Evolutionary conservation across 2,797 vertebrate genomes (phyloP), one percentile per base, ranked within the genome.

Genomic region (Rhinogobio ventralis): DNA sequence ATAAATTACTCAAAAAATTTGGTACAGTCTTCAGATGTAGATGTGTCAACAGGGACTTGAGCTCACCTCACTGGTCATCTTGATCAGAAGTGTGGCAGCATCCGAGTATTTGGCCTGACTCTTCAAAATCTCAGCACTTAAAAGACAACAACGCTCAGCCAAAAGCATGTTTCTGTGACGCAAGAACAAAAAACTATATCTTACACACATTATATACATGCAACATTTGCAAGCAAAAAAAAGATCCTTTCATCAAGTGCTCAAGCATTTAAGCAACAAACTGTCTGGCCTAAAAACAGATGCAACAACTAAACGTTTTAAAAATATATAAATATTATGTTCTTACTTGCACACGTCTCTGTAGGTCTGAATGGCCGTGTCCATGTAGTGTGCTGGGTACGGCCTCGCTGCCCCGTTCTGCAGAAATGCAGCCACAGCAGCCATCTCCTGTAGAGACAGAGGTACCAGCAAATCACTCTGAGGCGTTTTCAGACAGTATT

Each of bases 301-400:
- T 20, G 25, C 45, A 72, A 28, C 6, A 9, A 17, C n/a, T 49
- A 25, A 8, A n/a, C n/a, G n/a, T n/a, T n/a, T n/a, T n/a, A n/a
- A n/a, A n/a, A n/a, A n/a, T n/a, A n/a, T n/a, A n/a, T n/a, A n/a
- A n/a, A n/a, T n/a, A 42, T 42, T 42, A 53, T 30, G 14, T 11
- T 92, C 97, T 36, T 96, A 99, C 98, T 97, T 99, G 98, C 98
- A 99, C 88, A 97, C 96, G 81, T 99, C 98, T 88, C 96, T 95
- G 85, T 99, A 99, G 0, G 97, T 99, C 93, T 99, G 98, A 90
- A 99, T 96, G 23, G 98, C 98, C 0, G 97, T 99, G 88, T 99
- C 98, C 98, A 99, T 99, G 86, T 99, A 99, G 92, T 99, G 98
- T 49, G 97, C 95, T 79, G 98, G 98, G 84, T 99, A 99, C 0